Evolutionary conservation across 1,140 invertebrate species (phyloP), one percentile per base, ranked within the genome.

Genomic region (Rhagoletis pomonella): DNA sequence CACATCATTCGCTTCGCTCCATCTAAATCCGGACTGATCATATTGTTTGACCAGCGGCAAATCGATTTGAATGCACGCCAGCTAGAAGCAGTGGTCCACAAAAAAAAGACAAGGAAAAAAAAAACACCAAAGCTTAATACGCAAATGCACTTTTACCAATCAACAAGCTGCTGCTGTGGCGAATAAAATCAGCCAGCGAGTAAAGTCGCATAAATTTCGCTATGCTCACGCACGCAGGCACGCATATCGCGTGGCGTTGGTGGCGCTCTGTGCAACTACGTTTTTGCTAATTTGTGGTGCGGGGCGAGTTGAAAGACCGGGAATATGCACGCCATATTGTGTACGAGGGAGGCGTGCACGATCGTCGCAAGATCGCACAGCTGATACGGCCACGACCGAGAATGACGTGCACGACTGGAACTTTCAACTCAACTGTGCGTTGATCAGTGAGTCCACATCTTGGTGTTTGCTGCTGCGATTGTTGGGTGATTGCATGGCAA

Each of bases 311-410:
- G 55, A 50, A n/a, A 55, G 47, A n/a, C 67, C 67, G 67, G 3
- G 67, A 14, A 73, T 47, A 81, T n/a, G 44, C 47, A 77, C 42
- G 69, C 2, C 39, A 73, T n/a, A 50, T 17, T 42, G 69, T 73
- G 69, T 42, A 81, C 42, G 73, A 81, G 73, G 73, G 44, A 81
- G 73, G 73, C 73, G 44, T 81, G 73, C 73, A 81, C 55, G 47
- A 81, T 55, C 73, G 73, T 55, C 73, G 73, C 73, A 81, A 81
- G 73, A 81, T 81, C 47, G 73, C 73, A 81, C 73, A 81, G 47
- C 73, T 81, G 73, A 81, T 81, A 81, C 14, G 73, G 73, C 55
- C 73, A 81, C 73, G 73, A 81, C 17, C 73, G 47, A n/a, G 47
- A 58, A 55, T 81, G 73, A 81, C 73, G 73, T 81, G 73, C 73